Base-by-base conservation (phyloP, 2,888 invertebrate genomes). In the Sisyra terminalis region DNA sequence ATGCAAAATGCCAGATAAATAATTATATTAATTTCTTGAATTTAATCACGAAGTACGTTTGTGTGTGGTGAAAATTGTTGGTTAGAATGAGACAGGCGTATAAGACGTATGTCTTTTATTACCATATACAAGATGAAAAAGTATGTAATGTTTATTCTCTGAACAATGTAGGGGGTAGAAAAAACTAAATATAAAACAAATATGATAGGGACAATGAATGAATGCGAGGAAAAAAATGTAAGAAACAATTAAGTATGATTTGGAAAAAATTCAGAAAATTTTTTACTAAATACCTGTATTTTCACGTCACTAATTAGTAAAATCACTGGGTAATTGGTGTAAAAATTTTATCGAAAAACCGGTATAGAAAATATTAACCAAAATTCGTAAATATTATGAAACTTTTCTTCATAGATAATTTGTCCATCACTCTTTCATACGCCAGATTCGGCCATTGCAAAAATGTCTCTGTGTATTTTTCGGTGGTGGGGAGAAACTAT, bases 1-100 rank as follows among this genome's bases (percentile, higher is more conserved):
- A 48, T 59, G 58, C 60, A 58, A 58, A 37, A 37, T 24, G 16
- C 35, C 18, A 58, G 60, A 62, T 63, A 63, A 63, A 62, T 62
- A 62, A 62, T 62, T 63, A 61, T 62, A 61, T 61, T 44, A 37
- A 40, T 44, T 43, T 30, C 44, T 46, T 15, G 11, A 38, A 16
- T 30, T 5, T 24, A 43, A 32, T 39, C n/a, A n/a, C 14, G 45
- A 44, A 35, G 13, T 16, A 48, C 39, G 46, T 48, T 24, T 29
- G 32, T 15, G 6, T 8, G 9, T 11, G 16, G 13, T 10, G 18
- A 18, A 55, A 52, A 49, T 39, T n/a, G 29, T 30, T 15, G 7
- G 30, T 39, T 39, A 29, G 29, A 39, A 9, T 17, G 51, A 48
- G 47, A 56, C 50, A 52, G 48, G 51, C 50, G 59, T 52, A 57